Evolutionary conservation across 1,140 invertebrate species (phyloP).

Genomic region (Drosophila grimshawi): DNA sequence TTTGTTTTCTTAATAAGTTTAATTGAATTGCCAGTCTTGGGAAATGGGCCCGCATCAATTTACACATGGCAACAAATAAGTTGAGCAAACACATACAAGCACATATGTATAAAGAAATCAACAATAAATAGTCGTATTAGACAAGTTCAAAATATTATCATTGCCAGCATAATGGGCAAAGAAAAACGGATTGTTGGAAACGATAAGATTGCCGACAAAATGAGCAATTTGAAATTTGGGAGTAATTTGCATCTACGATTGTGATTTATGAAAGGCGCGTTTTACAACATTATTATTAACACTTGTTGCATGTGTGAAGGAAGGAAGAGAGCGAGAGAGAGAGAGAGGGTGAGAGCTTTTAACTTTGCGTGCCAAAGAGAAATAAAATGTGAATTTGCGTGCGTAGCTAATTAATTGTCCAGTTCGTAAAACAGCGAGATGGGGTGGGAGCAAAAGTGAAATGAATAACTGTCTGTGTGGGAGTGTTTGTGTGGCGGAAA

Average conservation of each 20-base stretch:
- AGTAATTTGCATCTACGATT: not conserved
- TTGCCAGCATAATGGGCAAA: slow-evolving; percentile 1
- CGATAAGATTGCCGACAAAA: slow-evolving; percentile 35
- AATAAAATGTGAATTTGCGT: slow-evolving; percentile 3
- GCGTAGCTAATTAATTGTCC: slow-evolving; percentile 15
- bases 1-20: slow-evolving; percentile 45
- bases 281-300: slow-evolving; percentile 6
- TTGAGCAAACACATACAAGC: slow-evolving; percentile 1
- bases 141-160: slow-evolving; percentile 27
- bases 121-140: slow-evolving; percentile 18
- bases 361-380: not conserved
- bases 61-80: slow-evolving; percentile 42
- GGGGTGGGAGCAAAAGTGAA: slow-evolving; percentile 2
- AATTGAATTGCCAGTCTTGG: slow-evolving; percentile 63
- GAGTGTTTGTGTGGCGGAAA: slow-evolving; percentile 27
- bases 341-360: not conserved
- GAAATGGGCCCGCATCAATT: slow-evolving; percentile 25
- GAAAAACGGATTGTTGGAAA: not conserved
- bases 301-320: slow-evolving; percentile 36
- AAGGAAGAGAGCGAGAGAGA: not conserved
- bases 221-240: not conserved
- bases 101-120: slow-evolving; percentile 13
- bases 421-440: not conserved
- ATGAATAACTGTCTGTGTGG: slow-evolving; percentile 18
- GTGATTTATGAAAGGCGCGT: slow-evolving; percentile 1